These are phyloP conservation scores for Alosa sapidissima DNA, from an alignment of 2,797 vertebrate species.

Conservation along the genomic window DNA sequence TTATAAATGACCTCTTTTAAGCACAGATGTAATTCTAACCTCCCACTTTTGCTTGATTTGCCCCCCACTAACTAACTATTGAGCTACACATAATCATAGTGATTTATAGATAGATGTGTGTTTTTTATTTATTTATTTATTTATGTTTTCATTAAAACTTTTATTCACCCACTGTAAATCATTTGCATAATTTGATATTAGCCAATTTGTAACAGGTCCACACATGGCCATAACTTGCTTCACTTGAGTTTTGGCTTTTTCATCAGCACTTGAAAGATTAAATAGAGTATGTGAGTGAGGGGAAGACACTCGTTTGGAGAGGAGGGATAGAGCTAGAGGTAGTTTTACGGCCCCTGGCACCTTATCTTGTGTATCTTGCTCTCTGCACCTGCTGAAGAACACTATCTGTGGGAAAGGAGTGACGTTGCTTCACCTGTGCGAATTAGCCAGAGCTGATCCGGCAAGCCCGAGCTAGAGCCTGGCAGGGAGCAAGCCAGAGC, in stretches of 20 bases:
- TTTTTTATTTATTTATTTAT: no score
- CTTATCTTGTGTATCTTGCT: slow-evolving; percentile 26
- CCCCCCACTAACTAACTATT: no score
- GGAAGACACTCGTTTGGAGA: background rate
- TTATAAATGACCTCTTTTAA: background rate
- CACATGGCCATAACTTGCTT: no score
- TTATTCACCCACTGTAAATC: no score
- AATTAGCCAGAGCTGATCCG: slow-evolving; percentile 21
- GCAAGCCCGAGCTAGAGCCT: slow-evolving; percentile 15
- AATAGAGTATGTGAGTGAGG: background rate
- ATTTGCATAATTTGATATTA: no score
- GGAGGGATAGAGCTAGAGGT: background rate
- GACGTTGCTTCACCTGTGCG: slow-evolving; percentile 37
- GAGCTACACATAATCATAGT: no score
- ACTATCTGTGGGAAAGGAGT: slow-evolving; percentile 27
- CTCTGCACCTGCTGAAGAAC: slow-evolving; percentile 42
- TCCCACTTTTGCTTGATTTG: background rate
- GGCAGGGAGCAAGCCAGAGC: background rate
- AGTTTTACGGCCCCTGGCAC: slow-evolving; percentile 33
- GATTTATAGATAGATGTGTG: no score
- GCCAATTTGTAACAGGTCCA: no score
- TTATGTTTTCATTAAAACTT: no score
- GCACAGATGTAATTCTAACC: background rate
- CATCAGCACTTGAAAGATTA: background rate
- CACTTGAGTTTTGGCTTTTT: background rate